phyloP scores from a whole-genome alignment of 2,113 vertebrate genomes.

The Proterorhinus semilunaris region DNA sequence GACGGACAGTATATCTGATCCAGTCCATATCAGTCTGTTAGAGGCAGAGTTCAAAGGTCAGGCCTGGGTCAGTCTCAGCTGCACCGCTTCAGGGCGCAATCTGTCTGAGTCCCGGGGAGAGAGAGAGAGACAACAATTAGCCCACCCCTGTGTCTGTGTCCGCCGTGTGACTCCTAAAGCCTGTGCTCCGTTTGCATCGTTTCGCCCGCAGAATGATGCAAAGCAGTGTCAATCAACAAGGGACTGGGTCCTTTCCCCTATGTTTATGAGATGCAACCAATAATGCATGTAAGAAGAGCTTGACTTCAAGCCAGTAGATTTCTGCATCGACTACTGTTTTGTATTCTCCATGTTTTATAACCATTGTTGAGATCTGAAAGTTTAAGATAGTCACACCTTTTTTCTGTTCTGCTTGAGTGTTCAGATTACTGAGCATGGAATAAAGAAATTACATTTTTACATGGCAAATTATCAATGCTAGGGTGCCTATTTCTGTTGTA shows the following conservation, averaged over 20 bases:
- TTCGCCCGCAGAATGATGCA: not conserved
- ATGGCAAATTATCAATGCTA: too few relatives aligned
- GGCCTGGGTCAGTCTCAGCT: not conserved
- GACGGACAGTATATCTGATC: not conserved
- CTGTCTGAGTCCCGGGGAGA: slow-evolving; percentile 1
- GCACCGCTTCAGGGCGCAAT: slow-evolving; percentile 1
- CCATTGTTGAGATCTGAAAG: too few relatives aligned
- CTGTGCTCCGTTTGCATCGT: too few relatives aligned
- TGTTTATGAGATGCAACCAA: not conserved
- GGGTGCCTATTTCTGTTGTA: too few relatives aligned
- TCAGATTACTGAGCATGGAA: too few relatives aligned
- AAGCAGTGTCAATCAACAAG: not conserved
- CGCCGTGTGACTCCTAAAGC: too few relatives aligned
- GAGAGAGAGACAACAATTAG: not conserved
- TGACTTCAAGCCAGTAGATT: too few relatives aligned
- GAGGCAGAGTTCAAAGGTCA: slow-evolving; percentile 19
- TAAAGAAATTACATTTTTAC: too few relatives aligned
- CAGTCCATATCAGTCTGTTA: slow-evolving; percentile 6
- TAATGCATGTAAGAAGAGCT: not conserved
- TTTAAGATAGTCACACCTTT: too few relatives aligned
- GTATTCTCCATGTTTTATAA: too few relatives aligned
- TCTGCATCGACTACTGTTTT: too few relatives aligned
- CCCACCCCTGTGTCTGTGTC: not conserved
- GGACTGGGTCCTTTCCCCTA: not conserved
- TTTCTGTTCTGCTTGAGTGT: too few relatives aligned